Conservation (phyloP, 1,140 invertebrate species). For the Rhyzopertha dominica region DNA sequence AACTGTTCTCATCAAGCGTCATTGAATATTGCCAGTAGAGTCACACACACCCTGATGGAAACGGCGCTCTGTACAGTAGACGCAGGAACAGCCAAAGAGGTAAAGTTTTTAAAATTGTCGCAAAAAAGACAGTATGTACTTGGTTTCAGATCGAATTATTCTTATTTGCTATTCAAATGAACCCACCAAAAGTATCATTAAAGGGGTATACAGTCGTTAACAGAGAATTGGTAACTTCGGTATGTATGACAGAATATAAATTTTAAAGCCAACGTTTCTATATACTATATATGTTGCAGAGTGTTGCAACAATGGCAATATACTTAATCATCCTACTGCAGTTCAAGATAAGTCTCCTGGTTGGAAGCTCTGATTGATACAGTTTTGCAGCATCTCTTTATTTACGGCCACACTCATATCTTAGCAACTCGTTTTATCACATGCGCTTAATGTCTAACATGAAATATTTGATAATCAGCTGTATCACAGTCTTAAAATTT, state of each 20-base stretch:
- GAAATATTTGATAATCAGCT: not conserved
- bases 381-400: not conserved
- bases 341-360: slow-evolving; percentile 51
- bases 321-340: slow-evolving; percentile 57
- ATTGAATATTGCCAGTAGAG: slow-evolving; percentile 48
- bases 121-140: not conserved
- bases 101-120: slow-evolving; percentile 21
- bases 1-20: slow-evolving; percentile 58
- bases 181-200: slow-evolving; percentile 56
- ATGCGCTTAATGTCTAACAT: not conserved
- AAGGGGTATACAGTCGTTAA: slow-evolving; percentile 57
- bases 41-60: slow-evolving; percentile 51
- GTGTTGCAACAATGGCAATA: slow-evolving; percentile 54
- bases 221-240: slow-evolving; percentile 54
- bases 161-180: slow-evolving; percentile 58
- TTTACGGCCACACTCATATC: not conserved
- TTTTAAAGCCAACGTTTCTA: slow-evolving; percentile 7
- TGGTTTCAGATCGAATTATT: slow-evolving; percentile 54
- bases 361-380: slow-evolving; percentile 1
- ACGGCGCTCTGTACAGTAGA: slow-evolving; percentile 52
- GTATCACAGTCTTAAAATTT: not conserved
- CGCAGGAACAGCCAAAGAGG: slow-evolving; percentile 52
- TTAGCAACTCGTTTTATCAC: not conserved
- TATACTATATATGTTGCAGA: slow-evolving; percentile 46
- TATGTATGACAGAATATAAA: slow-evolving; percentile 30